Conservation (phyloP, 2,113 vertebrate genomes). For the Lycaon pictus region DNA sequence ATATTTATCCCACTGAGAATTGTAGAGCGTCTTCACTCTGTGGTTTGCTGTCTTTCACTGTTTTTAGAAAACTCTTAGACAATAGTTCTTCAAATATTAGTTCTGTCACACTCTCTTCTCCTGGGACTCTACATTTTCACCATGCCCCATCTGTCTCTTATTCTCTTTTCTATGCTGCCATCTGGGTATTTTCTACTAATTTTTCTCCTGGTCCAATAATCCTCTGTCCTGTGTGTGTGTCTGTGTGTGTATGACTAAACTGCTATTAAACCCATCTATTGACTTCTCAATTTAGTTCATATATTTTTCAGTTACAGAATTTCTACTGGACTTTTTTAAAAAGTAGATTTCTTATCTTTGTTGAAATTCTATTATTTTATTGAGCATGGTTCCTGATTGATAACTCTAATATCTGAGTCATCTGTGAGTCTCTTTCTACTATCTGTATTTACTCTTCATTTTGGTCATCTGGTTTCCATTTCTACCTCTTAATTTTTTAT, state of each 20-base stretch:
- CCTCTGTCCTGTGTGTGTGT: neutral
- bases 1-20: neutral
- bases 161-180: neutral
- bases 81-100: neutral
- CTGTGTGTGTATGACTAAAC: neutral
- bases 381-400: neutral
- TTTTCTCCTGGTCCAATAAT: neutral
- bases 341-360: constrained; percentile 20
- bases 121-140: neutral
- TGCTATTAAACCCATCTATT: neutral
- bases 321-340: neutral
- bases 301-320: neutral
- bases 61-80: constrained; percentile 41
- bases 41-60: neutral
- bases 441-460: neutral
- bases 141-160: neutral
- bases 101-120: neutral
- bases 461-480: constrained; percentile 1
- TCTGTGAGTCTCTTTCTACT: neutral
- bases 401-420: neutral
- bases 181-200: constrained; percentile 15
- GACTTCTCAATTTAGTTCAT: neutral
- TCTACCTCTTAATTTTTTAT: neutral
- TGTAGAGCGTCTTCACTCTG: neutral
- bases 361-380: constrained; percentile 13